Base-by-base conservation (phyloP, 2,113 vertebrate species). In the Gasterosteus aculeatus region DNA sequence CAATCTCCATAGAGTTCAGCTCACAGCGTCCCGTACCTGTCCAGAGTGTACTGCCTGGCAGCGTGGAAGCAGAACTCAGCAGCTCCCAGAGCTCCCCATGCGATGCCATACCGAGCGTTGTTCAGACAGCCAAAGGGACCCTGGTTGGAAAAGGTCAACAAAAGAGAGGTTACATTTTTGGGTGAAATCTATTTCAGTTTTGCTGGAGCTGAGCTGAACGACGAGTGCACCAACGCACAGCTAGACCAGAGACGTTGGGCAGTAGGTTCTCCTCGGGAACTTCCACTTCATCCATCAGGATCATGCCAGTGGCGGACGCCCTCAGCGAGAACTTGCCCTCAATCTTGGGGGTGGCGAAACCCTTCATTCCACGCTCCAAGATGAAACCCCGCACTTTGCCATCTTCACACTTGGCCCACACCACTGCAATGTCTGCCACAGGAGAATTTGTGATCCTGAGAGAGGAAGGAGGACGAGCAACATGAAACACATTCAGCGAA, bases 381-480 rank as follows among this genome's bases (percentile, higher is more conserved):
- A 98, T 91, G 86, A 98, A 97, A 1, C 96, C 96, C 7, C 95
- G 90, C 3, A 97, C 88, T 61, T 77, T 85, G 46, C 86, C 75
- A 4, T 97, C 95, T 1, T 97, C 96, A 22, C 95, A 96, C 72
- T 91, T 94, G 0, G 96, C 96, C 97, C 97, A 97, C 22, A 98
- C 95, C 76, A 98, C 81, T 22, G 93, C 96, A 10, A 98, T 82
- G 85, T 97, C 96, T 0, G 96, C 96, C 33, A 86, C 74, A 0
- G 96, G 96, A 0, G 97, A 95, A 10, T 96, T 98, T 61, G 96
- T 97, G 89, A 97, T 97, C 97, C 97, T 97, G 61, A 1, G 5
- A 42, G 44, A 12, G 22, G 33, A 7, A 78, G 3, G 18, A 41
- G 11, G n/a, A 14, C 1, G 19, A 66, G 9, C 18, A 53, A 67